Evolutionary conservation across 2,888 invertebrate species (phyloP), one percentile per base, ranked within the genome.

Genomic region (Epinotia demarniana): DNA sequence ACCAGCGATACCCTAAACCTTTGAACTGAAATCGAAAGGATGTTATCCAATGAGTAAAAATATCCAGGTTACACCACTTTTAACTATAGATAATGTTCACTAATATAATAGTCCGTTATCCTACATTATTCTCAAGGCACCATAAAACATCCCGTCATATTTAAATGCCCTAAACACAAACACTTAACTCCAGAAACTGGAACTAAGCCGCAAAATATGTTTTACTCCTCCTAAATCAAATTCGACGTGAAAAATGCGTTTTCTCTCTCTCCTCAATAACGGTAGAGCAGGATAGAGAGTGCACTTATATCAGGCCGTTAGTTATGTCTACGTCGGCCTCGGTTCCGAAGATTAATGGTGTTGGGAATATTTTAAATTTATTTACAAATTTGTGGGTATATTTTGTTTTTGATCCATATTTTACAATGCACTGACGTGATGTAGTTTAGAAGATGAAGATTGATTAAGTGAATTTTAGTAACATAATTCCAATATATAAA

Each of bases 281-380:
- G 43, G 12, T 2, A 18, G 53, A 75, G n/a, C 11, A 18, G 39
- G 64, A 75, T 53, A 13, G 70, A 53, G n/a, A 64, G 49, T 27
- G 70, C 75, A 71, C 70, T 75, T 75, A 71, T 75, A 70, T 70
- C 64, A 75, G 70, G 16, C 60, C 64, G 70, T 75, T 74, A 63
- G 74, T 75, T 71, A 71, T 60, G 69, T 58, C 55, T n/a, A 19
- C 63, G 53, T 69, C 75, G 70, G 70, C 70, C 70, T 74, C 49
- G 57, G 64, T 53, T 60, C 70, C 64, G 58, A 70, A 75, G 75
- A 75, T 75, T 75, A 75, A 75, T 75, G 75, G 70, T 64, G 39
- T 53, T 64, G 53, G 70, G 70, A 70, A 75, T 75, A 75, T 75
- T 75, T 75, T 70, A 64, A 75, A 70, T 75, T 75, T 71, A 27